Evolutionary conservation across 2,888 invertebrate genomes (phyloP).

Genomic region (Sympetrum striolatum): DNA sequence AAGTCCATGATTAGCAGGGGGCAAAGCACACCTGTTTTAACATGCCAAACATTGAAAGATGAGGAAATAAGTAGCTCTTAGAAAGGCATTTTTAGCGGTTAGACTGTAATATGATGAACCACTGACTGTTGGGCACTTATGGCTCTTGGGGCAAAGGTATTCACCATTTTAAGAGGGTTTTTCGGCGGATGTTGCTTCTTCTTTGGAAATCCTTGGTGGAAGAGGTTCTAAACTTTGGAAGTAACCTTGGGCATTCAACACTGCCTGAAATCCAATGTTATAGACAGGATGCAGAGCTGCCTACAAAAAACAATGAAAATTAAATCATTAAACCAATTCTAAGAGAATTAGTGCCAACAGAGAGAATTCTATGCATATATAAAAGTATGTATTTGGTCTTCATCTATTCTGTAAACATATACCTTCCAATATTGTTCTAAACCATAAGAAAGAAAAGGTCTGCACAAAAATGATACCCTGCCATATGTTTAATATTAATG

Average conservation of each 20-base stretch:
- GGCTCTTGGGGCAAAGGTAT: not conserved
- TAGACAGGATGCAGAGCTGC: constrained; percentile 80
- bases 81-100: not conserved
- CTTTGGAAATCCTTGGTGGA: not conserved
- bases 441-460: no score
- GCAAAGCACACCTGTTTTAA: not conserved
- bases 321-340: no score
- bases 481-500: no score
- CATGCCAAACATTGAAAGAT: not conserved
- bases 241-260: constrained; percentile 62
- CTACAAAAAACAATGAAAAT: constrained; percentile 56
- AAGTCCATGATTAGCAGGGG: not conserved
- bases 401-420: no score
- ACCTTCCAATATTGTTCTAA: no score
- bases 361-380: no score
- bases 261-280: constrained; percentile 76
- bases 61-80: not conserved
- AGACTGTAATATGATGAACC: not conserved
- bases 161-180: not conserved
- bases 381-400: no score
- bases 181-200: not conserved
- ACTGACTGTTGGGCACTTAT: not conserved
- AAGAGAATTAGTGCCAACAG: no score
- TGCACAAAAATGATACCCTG: no score
- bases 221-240: constrained; percentile 56